phyloP scores from a whole-genome alignment of 2,113 vertebrate genomes.

The Mustela nigripes region DNA sequence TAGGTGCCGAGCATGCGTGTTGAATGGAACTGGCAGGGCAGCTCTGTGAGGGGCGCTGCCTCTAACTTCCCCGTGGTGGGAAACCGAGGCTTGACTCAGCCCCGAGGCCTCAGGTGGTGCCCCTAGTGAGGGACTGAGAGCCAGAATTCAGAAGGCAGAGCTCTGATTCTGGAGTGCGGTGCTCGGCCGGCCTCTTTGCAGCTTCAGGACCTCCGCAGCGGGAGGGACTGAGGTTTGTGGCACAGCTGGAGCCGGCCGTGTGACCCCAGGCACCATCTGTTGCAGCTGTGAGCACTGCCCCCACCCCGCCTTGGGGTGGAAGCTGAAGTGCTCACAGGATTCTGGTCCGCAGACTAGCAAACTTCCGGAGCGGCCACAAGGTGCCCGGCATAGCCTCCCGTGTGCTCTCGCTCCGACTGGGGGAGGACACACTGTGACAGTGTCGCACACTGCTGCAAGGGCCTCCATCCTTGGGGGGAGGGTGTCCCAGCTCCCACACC shows the following conservation, averaged over 20 bases:
- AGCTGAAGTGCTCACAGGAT: background rate
- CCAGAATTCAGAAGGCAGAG: background rate
- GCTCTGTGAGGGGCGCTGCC: background rate
- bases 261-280: background rate
- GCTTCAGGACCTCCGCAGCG: background rate
- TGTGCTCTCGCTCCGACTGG: background rate
- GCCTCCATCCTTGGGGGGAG: background rate
- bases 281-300: fast-evolving
- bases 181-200: fast-evolving
- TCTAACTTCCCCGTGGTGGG: fast-evolving
- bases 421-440: fast-evolving
- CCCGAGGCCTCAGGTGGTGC: background rate
- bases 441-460: fast-evolving
- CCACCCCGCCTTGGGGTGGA: background rate
- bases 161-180: background rate
- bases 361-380: fast-evolving
- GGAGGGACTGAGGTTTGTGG: background rate
- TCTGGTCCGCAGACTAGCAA: background rate
- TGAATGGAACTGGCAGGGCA: background rate
- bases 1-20: fast-evolving
- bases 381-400: background rate
- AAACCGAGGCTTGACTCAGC: background rate
- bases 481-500: fast-evolving
- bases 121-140: background rate
- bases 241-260: background rate